Evolutionary conservation across 2,797 vertebrate species (phyloP).

Genomic region (Cyprinella venusta): DNA sequence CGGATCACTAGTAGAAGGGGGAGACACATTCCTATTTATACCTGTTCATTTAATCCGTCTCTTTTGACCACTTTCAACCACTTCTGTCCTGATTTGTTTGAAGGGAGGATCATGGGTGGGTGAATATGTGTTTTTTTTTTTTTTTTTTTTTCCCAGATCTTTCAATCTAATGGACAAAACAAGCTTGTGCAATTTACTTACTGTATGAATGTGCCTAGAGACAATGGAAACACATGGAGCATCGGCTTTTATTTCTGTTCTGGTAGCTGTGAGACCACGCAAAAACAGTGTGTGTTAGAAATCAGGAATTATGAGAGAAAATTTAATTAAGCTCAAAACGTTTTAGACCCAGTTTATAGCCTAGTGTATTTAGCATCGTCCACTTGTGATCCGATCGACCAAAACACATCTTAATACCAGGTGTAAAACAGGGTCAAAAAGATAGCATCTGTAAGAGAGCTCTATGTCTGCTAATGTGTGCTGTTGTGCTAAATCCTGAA

Average conservation of each 20-base stretch:
- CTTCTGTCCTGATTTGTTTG: too few relatives aligned
- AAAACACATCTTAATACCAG: too few relatives aligned
- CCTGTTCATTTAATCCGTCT: too few relatives aligned
- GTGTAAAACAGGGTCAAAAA: not conserved
- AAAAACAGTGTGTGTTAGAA: too few relatives aligned
- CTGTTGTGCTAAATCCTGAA: conserved; percentile 5
- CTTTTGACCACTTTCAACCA: too few relatives aligned
- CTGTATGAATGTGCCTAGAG: not conserved
- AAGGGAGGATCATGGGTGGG: too few relatives aligned
- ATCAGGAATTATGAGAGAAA: too few relatives aligned
- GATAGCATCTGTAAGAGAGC: not conserved
- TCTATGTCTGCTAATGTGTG: not conserved
- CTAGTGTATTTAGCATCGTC: too few relatives aligned
- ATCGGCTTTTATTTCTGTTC: not conserved
- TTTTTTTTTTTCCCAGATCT: not conserved
- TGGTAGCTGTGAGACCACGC: not conserved
- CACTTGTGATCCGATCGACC: too few relatives aligned
- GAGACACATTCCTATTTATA: too few relatives aligned
- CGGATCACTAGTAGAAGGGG: not conserved
- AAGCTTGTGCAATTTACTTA: not conserved
- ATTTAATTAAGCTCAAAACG: too few relatives aligned
- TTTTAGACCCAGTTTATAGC: too few relatives aligned
- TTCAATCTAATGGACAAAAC: not conserved
- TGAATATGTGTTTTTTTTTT: not conserved
- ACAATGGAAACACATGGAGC: not conserved